Evolutionary conservation across 2,888 invertebrate genomes (phyloP).

Genomic region (Sesia apiformis): DNA sequence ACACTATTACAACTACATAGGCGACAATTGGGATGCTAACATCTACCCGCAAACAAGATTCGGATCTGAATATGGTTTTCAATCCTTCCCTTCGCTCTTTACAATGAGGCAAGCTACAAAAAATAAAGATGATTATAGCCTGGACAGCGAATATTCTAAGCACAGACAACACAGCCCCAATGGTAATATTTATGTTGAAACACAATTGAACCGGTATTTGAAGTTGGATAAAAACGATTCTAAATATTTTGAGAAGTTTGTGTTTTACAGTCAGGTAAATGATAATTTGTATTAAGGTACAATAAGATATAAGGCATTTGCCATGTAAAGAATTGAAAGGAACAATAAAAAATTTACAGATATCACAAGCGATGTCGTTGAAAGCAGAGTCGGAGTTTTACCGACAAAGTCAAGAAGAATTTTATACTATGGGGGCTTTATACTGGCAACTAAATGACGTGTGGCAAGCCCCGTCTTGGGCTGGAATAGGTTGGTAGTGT

Average conservation of each 20-base stretch:
- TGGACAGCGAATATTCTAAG: conserved; percentile 76
- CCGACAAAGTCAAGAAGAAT: conserved; percentile 72
- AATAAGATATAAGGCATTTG: background rate
- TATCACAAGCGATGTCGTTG: conserved; percentile 90
- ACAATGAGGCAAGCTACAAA: conserved; percentile 78
- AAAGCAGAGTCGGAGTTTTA: conserved; percentile 91
- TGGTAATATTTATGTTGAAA: conserved; percentile 79
- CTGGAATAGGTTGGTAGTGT: conserved; percentile 81
- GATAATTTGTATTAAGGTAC: background rate
- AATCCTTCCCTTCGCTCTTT: conserved; percentile 86
- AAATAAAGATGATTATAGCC: conserved; percentile 58
- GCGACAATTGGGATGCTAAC: conserved; percentile 86
- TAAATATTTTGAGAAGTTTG: conserved; percentile 77
- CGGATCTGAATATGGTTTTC: conserved; percentile 96
- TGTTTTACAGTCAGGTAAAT: conserved; percentile 89
- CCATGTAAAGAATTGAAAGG: background rate
- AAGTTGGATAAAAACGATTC: conserved; percentile 65
- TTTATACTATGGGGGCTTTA: conserved; percentile 94
- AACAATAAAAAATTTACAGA: conserved; percentile 58
- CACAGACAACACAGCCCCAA: conserved; percentile 91
- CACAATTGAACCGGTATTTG: conserved; percentile 78
- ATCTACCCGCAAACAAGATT: conserved; percentile 89
- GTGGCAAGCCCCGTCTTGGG: conserved; percentile 98
- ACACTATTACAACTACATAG: conserved; percentile 91
- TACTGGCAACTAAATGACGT: conserved; percentile 99